These are phyloP conservation scores for Trilocha varians DNA, from an alignment of 2,888 invertebrate species.

Conservation along the genomic window DNA sequence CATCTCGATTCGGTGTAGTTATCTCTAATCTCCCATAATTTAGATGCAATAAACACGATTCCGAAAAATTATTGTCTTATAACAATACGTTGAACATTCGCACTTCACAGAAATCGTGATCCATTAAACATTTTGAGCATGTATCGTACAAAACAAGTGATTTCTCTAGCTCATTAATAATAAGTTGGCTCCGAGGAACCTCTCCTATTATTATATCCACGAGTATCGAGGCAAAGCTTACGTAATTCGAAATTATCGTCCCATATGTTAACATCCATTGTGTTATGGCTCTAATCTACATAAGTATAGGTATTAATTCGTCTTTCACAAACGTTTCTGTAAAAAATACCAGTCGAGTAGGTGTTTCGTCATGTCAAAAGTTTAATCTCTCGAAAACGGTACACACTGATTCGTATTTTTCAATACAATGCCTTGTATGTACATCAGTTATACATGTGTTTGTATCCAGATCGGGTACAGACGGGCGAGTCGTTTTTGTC, in stretches of 20 bases:
- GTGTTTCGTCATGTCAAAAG: slow-evolving; percentile 44
- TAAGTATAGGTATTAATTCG: slow-evolving; percentile 72
- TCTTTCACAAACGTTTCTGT: slow-evolving; percentile 66
- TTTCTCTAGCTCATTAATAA: slow-evolving; percentile 60
- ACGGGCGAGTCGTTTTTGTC: slow-evolving; percentile 12
- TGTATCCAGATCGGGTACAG: slow-evolving; percentile 24
- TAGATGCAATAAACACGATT: slow-evolving; percentile 48
- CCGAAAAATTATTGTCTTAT: slow-evolving; percentile 31
- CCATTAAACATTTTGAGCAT: slow-evolving; percentile 34
- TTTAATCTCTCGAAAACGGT: slow-evolving; percentile 23
- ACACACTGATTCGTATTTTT: slow-evolving; percentile 22
- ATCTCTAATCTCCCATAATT: slow-evolving; percentile 36
- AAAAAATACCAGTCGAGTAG: slow-evolving; percentile 41
- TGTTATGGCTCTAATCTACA: slow-evolving; percentile 59
- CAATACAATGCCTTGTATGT: slow-evolving; percentile 43
- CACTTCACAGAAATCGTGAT: slow-evolving; percentile 49
- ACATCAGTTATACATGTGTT: slow-evolving; percentile 23
- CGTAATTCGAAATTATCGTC: slow-evolving; percentile 63
- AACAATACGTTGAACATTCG: slow-evolving; percentile 31
- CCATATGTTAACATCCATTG: slow-evolving; percentile 63
- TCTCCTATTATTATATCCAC: slow-evolving; percentile 53
- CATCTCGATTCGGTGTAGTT: slow-evolving; percentile 1
- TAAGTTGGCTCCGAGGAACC: slow-evolving; percentile 45
- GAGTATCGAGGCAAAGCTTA: slow-evolving; percentile 54
- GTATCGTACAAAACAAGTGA: slow-evolving; percentile 33